These are phyloP conservation scores for Polyodon spathula DNA, from an alignment of 2,113 vertebrate species.

Conservation along the genomic window DNA sequence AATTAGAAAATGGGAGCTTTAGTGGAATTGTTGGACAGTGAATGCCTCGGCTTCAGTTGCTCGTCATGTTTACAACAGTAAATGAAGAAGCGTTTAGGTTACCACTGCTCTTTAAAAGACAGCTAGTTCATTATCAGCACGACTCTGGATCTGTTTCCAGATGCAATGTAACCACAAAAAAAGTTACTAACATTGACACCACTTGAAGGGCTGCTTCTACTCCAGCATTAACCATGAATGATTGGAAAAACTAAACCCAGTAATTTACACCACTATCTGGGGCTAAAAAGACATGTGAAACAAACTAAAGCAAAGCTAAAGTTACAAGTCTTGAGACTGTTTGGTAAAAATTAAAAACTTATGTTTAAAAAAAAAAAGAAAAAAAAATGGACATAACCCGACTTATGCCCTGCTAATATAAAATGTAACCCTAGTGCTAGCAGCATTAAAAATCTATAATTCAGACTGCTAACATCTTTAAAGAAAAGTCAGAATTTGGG, in stretches of 20 bases:
- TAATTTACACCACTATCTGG: slow-evolving; percentile 30
- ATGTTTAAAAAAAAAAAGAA: too few species aligned
- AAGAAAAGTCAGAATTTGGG: slow-evolving; percentile 19
- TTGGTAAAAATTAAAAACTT: slow-evolving; percentile 12
- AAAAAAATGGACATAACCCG: background rate
- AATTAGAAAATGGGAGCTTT: too few species aligned
- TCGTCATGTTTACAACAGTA: too few species aligned
- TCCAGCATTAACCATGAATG: slow-evolving; percentile 30
- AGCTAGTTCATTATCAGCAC: too few species aligned
- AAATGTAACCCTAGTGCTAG: slow-evolving; percentile 8
- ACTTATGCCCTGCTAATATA: slow-evolving; percentile 1
- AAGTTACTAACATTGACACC: slow-evolving; percentile 24
- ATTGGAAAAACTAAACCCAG: background rate
- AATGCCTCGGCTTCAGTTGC: too few species aligned
- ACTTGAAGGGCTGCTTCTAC: slow-evolving; percentile 26
- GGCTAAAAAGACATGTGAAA: slow-evolving; percentile 22
- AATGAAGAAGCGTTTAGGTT: too few species aligned
- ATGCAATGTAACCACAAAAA: too few species aligned
- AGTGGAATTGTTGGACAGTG: too few species aligned
- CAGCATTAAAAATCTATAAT: slow-evolving; percentile 11
- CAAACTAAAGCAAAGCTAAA: slow-evolving; percentile 40
- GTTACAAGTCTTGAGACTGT: slow-evolving; percentile 25
- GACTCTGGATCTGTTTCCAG: too few species aligned
- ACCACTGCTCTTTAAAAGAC: too few species aligned
- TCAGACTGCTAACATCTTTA: slow-evolving; percentile 11